Conservation (phyloP, 2,888 invertebrate genomes). For the Melanostoma scalare region DNA sequence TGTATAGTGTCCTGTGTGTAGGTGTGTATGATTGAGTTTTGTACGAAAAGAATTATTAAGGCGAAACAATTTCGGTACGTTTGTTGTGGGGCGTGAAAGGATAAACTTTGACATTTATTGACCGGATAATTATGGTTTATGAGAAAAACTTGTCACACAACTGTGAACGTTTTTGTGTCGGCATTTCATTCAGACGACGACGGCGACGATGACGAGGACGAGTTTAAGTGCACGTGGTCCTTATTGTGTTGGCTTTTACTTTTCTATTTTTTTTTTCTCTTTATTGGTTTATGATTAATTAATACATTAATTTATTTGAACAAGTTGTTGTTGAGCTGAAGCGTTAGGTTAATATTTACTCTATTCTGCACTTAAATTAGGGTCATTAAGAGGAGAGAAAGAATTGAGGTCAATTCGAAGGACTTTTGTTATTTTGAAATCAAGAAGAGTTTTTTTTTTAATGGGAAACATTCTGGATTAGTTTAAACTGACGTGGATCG, state of each 20-base stretch:
- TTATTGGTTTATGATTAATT: conserved; percentile 68
- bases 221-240: conserved; percentile 16
- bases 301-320: conserved; percentile 57
- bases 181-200: neutral
- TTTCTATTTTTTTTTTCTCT: neutral
- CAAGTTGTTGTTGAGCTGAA: conserved; percentile 11
- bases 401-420: conserved; percentile 23
- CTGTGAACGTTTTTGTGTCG: conserved; percentile 17
- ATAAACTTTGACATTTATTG: conserved; percentile 72
- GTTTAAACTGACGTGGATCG: too few relatives aligned
- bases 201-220: neutral
- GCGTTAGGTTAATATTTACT: conserved; percentile 5
- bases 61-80: conserved; percentile 15
- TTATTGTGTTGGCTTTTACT: conserved; percentile 24
- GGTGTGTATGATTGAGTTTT: neutral
- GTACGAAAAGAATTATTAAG: conserved; percentile 15
- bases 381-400: conserved; percentile 12
- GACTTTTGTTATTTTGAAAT: neutral
- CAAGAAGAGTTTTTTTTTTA: too few relatives aligned
- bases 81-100: conserved; percentile 46
- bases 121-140: conserved; percentile 71
- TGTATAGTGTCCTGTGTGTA: neutral
- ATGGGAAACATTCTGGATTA: too few relatives aligned
- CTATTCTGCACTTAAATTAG: conserved; percentile 12
- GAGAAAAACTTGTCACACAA: conserved; percentile 59